Evolutionary conservation across 2,888 invertebrate species (phyloP).

Genomic region (Auanema sp.): DNA sequence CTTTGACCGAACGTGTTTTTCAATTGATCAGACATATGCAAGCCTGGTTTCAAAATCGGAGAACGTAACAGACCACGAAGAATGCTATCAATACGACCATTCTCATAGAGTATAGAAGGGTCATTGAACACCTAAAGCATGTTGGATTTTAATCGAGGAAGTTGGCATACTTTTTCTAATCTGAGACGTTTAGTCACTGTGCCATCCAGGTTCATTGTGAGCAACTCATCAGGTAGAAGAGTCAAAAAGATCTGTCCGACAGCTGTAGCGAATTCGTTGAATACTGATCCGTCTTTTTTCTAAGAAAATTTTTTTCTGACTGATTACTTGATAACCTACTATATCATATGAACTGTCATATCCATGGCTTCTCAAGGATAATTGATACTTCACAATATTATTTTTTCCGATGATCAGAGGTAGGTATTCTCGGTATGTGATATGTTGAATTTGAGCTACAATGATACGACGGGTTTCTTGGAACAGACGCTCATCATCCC

Average conservation of each 20-base stretch:
- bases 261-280: conserved; percentile 78
- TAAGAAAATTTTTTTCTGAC: conserved; percentile 22
- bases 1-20: conserved; percentile 46
- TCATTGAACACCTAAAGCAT: conserved; percentile 35
- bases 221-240: conserved; percentile 41
- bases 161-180: conserved; percentile 16
- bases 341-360: conserved; percentile 71
- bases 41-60: conserved; percentile 47
- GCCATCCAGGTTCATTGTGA: conserved; percentile 19
- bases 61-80: conserved; percentile 50
- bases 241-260: conserved; percentile 61
- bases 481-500: conserved; percentile 62
- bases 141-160: conserved; percentile 1
- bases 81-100: conserved; percentile 33
- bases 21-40: conserved; percentile 48
- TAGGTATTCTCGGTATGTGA: conserved; percentile 64
- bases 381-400: conserved; percentile 37
- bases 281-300: conserved; percentile 75
- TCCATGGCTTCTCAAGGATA: conserved; percentile 69
- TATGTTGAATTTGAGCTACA: conserved; percentile 70
- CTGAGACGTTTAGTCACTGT: not conserved
- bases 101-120: conserved; percentile 34
- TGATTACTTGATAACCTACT: conserved; percentile 27
- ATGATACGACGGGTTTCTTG: conserved; percentile 66
- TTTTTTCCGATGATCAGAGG: conserved; percentile 59